Conservation (phyloP, 2,797 vertebrate species). For the Oreochromis mossambicus region DNA sequence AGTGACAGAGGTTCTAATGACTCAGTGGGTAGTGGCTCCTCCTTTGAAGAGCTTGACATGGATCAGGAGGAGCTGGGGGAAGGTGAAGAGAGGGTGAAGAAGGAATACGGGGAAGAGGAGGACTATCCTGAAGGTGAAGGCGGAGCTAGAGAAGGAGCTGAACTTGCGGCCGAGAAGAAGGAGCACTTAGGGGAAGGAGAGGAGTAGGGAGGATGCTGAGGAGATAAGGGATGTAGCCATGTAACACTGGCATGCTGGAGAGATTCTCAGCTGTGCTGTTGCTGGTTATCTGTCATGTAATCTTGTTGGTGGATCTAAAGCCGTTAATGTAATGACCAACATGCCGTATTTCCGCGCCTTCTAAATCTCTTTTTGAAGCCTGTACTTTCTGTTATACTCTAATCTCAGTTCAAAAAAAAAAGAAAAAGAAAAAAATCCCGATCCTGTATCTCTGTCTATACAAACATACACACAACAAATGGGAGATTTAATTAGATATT, state of each 20-base stretch:
- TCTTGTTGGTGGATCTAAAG: constrained; percentile 53
- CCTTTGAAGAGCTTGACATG: constrained; percentile 96
- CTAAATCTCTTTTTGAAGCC: constrained; percentile 31
- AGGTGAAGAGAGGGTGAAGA: constrained; percentile 32
- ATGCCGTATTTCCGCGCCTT: constrained; percentile 41
- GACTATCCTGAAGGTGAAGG: constrained; percentile 53
- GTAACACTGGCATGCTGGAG: constrained; percentile 22
- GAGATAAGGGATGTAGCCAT: constrained; percentile 29
- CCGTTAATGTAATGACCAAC: constrained; percentile 44
- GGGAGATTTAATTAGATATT: not conserved
- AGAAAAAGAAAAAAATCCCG: not conserved
- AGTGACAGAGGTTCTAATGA: constrained; percentile 78
- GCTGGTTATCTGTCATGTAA: constrained; percentile 59
- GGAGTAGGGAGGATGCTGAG: constrained; percentile 60
- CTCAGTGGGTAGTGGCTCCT: constrained; percentile 86
- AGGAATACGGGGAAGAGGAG: not conserved
- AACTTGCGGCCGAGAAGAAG: constrained; percentile 49
- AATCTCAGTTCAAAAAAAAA: constrained; percentile 11
- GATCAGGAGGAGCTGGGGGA: constrained; percentile 75
- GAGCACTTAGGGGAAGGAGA: constrained; percentile 74
- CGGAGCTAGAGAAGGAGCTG: constrained; percentile 50
- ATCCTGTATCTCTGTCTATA: not conserved
- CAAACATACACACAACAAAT: not conserved
- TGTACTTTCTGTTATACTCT: constrained; percentile 22
- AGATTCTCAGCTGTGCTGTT: constrained; percentile 38